Conservation (phyloP, 2,797 vertebrate genomes). For the Tokudaia tokunoshimensis region DNA sequence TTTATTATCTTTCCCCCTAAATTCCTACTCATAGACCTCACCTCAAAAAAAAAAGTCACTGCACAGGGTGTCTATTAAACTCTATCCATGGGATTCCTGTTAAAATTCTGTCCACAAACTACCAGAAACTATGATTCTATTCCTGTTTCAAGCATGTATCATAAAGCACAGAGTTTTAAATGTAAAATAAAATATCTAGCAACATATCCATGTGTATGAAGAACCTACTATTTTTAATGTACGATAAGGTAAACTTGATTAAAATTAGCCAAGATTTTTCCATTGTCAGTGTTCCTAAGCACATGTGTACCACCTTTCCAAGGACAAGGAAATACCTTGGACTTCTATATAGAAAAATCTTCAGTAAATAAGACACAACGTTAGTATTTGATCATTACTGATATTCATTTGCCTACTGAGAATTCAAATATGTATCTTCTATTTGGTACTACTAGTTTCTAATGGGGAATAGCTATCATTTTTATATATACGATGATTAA, state of each 20-base stretch:
- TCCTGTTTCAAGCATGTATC: constrained; percentile 1
- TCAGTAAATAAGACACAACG: background rate
- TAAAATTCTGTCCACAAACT: background rate
- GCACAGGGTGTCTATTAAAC: too few relatives aligned
- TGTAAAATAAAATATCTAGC: background rate
- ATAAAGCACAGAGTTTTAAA: background rate
- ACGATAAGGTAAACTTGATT: background rate
- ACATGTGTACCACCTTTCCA: background rate
- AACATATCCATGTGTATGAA: background rate
- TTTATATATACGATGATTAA: constrained; percentile 61
- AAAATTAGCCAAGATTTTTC: background rate
- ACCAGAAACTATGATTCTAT: background rate
- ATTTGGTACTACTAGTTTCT: background rate
- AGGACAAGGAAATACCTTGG: background rate
- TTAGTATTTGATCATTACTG: background rate
- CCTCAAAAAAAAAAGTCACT: rapidly evolving
- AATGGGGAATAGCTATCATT: constrained; percentile 46
- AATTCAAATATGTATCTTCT: constrained; percentile 45
- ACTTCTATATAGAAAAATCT: constrained; percentile 2
- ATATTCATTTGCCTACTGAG: constrained; percentile 29
- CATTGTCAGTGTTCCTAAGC: background rate
- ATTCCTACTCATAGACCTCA: background rate
- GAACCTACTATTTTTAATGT: background rate
- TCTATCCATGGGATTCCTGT: background rate
- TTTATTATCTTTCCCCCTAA: background rate